Base-by-base conservation (phyloP, 2,113 vertebrate species). In the Hyperopisus bebe region DNA sequence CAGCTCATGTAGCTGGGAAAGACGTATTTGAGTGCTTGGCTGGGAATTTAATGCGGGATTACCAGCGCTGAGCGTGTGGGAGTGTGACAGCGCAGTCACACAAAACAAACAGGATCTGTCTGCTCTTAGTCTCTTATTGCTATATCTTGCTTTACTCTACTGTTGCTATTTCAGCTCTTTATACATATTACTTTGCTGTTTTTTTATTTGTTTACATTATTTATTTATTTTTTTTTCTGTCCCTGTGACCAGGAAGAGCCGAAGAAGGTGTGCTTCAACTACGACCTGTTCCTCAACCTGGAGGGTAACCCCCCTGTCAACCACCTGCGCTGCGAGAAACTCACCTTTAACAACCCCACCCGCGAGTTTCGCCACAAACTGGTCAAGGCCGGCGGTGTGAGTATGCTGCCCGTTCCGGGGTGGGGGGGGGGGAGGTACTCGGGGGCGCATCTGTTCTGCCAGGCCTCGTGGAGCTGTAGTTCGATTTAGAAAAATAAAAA, bases 341-440 rank as follows among this genome's bases (percentile, higher is more conserved):
- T 99, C 92, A 99, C 98, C 91, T 99, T 99, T 94, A 99, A 99
- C 95, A 99, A 99, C 94, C 98, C 98, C 93, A 99, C 98, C 90
- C 96, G 97, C 92, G 98, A 99, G 91, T 99, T 99, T 95, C 97
- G 98, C 70, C 98, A 95, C 94, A 99, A 99, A 92, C 97, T 99
- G 90, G 96, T 99, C 89, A 97, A 94, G 94, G 98, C 98, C 4
- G 98, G 98, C 94, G 98, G 98, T 97, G 98, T 99, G 95, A 96
- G 95, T 87, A 87, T 27, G 39, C 82, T 1, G 27, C 94, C 62
- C n/a, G 2, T 66, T 3, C n/a, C n/a, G 0, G 90, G 27, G 50
- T 27, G 48, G 13, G 21, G 55, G 80, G 46, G 13, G 11, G n/a
- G 27, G 42, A n/a, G n/a, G n/a, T 47, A 21, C 15, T 46, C 0